A percentile compares a stretch with the other conserved stretches of the same genome.
These are phyloP conservation scores for Drosophila auraria DNA, from an alignment of 1,140 invertebrate species.

Conservation along the genomic window DNA sequence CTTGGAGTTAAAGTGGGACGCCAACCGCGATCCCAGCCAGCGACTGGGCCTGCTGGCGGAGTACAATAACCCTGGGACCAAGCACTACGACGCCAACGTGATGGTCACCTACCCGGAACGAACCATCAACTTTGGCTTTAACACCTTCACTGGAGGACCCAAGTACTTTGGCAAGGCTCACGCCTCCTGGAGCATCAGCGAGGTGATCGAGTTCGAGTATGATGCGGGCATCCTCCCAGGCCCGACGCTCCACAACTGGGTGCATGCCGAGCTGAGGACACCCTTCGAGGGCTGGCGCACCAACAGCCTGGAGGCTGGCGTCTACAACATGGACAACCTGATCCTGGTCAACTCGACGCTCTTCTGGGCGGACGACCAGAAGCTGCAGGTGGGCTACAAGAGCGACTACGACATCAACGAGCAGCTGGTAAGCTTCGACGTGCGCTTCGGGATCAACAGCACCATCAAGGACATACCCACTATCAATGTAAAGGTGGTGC, in stretches of 20 bases:
- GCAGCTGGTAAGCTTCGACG: constrained; percentile 84
- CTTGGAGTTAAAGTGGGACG: constrained; percentile 92
- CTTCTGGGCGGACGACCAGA: constrained; percentile 87
- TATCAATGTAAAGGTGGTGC: constrained; percentile 86
- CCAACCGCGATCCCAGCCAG: constrained; percentile 91
- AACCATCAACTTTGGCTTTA: constrained; percentile 88
- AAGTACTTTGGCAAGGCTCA: constrained; percentile 85
- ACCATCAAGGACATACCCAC: constrained; percentile 87
- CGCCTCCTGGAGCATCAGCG: constrained; percentile 87
- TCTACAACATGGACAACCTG: constrained; percentile 74
- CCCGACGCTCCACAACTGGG: constrained; percentile 85
- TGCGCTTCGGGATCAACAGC: constrained; percentile 86
- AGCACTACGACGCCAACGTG: constrained; percentile 88
- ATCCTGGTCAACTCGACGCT: constrained; percentile 81
- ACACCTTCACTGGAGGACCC: constrained; percentile 84
- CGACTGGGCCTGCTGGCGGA: constrained; percentile 76
- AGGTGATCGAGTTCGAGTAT: constrained; percentile 86
- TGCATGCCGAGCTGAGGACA: constrained; percentile 87
- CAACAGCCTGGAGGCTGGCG: constrained; percentile 87
- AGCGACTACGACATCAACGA: constrained; percentile 85
- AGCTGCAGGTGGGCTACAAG: constrained; percentile 86
- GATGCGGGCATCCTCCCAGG: constrained; percentile 77
- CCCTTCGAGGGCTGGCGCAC: constrained; percentile 91
- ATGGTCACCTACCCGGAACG: constrained; percentile 90
- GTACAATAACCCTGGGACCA: constrained; percentile 85